Conservation (phyloP, 2,888 invertebrate species). For the Deilephila porcellus region DNA sequence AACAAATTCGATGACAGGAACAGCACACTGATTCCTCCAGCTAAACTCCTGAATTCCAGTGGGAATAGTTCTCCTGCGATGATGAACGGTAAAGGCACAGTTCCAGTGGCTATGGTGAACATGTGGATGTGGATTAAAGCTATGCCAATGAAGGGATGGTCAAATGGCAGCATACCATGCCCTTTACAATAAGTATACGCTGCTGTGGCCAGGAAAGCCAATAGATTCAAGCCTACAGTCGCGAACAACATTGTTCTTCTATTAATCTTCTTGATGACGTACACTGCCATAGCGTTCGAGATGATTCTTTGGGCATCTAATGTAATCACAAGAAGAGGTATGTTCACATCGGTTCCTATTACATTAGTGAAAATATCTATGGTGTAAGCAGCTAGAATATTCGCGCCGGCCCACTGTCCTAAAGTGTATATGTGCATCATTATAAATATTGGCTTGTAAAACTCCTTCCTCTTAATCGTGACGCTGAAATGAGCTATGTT, state of each 20-base stretch:
- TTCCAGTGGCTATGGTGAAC: constrained; percentile 34
- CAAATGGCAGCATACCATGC: constrained; percentile 47
- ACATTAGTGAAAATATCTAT: constrained; percentile 56
- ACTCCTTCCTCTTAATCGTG: constrained; percentile 58
- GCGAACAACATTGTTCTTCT: constrained; percentile 58
- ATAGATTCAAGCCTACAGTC: constrained; percentile 52
- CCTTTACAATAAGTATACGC: constrained; percentile 57
- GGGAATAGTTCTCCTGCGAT: constrained; percentile 38
- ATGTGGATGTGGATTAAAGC: constrained; percentile 39
- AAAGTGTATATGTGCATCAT: constrained; percentile 63
- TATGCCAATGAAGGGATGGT: constrained; percentile 46
- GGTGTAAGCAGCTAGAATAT: constrained; percentile 59
- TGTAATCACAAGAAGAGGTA: constrained; percentile 54
- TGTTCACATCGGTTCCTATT: constrained; percentile 53
- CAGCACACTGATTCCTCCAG: constrained; percentile 30
- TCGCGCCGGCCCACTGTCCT: constrained; percentile 62
- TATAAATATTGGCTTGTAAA: constrained; percentile 65
- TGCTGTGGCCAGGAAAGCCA: constrained; percentile 53
- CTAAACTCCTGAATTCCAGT: constrained; percentile 33
- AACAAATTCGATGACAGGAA: constrained; percentile 65
- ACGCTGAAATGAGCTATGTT: constrained; percentile 43
- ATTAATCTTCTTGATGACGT: constrained; percentile 58
- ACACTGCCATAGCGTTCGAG: constrained; percentile 55
- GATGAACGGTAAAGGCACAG: constrained; percentile 32
- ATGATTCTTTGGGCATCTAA: constrained; percentile 59